phyloP scores from a whole-genome alignment of 2,888 invertebrate genomes.

The Tachina lurida region DNA sequence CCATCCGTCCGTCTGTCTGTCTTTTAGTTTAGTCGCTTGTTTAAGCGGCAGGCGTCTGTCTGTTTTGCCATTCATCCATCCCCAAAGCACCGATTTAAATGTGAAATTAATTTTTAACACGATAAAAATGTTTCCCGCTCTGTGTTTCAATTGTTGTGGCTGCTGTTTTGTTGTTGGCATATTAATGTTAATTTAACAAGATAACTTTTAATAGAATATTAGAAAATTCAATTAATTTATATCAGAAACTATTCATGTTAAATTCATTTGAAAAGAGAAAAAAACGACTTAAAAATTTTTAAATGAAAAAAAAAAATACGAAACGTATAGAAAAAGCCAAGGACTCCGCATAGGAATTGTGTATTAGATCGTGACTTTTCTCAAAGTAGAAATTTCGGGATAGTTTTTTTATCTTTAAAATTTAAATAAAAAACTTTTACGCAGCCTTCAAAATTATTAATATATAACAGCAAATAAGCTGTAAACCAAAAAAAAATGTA shows the following conservation, averaged over 20 bases:
- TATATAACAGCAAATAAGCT: no score
- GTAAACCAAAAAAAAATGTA: no score
- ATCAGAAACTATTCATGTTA: background rate
- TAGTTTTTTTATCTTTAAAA: no score
- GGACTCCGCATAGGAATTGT: background rate
- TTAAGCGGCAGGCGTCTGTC: constrained; percentile 21
- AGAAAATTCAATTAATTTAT: constrained; percentile 56
- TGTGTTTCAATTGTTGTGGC: constrained; percentile 28
- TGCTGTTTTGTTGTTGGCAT: constrained; percentile 40
- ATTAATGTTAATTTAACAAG: constrained; percentile 63
- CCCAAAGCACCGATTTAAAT: constrained; percentile 71
- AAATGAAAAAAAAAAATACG: no score
- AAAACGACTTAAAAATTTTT: background rate
- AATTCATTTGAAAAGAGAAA: background rate
- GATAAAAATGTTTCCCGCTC: constrained; percentile 72
- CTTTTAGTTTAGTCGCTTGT: background rate
- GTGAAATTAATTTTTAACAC: constrained; percentile 75
- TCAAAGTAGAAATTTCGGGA: no score
- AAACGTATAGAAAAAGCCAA: no score
- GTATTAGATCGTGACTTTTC: no score
- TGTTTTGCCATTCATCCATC: constrained; percentile 55
- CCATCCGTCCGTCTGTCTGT: background rate
- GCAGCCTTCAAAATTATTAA: no score
- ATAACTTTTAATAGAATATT: constrained; percentile 62
- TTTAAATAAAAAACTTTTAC: no score